A percentile compares a stretch with the other conserved stretches of the same genome.
Evolutionary conservation across 2,888 invertebrate genomes (phyloP).

Genomic region (Liposcelis brunnea): DNA sequence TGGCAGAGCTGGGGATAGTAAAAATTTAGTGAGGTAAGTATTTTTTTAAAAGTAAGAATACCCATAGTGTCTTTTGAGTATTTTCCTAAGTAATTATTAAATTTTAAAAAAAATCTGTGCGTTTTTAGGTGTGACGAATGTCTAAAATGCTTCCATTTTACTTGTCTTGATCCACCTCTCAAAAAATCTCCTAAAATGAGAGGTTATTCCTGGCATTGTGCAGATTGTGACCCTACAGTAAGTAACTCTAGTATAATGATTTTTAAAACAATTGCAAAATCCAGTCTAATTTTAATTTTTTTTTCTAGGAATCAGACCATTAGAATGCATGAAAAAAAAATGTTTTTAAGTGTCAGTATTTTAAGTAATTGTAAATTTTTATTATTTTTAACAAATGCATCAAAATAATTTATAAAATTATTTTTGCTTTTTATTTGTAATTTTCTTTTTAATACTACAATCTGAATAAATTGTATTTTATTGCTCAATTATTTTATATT

Average conservation of each 20-base stretch:
- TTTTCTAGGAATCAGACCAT: too few species aligned
- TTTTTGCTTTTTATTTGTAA: not conserved
- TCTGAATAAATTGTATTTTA: too few species aligned
- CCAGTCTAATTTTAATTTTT: too few species aligned
- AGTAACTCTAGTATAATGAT: conserved; percentile 23
- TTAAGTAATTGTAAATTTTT: conserved; percentile 1
- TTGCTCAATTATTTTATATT: too few species aligned
- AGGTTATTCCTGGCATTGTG: conserved; percentile 92
- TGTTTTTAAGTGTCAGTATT: too few species aligned
- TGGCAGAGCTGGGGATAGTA: conserved; percentile 36
- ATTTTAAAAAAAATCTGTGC: not conserved
- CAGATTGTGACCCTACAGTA: conserved; percentile 84
- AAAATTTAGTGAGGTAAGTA: conserved; percentile 49
- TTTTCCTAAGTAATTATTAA: not conserved
- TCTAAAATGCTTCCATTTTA: conserved; percentile 76
- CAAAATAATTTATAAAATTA: conserved; percentile 9
- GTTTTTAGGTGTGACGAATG: conserved; percentile 74
- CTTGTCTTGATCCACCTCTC: conserved; percentile 81
- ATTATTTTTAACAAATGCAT: conserved; percentile 11
- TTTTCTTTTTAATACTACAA: too few species aligned
- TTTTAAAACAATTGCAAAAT: not conserved
- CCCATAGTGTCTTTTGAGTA: conserved; percentile 1
- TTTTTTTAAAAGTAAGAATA: conserved; percentile 3
- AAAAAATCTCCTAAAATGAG: conserved; percentile 87
- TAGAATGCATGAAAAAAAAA: too few species aligned